Percentiles rank a stretch among this genome's conserved stretches.
These are phyloP conservation scores for Pterocles gutturalis DNA, from an alignment of 2,113 vertebrate species.

Conservation along the genomic window DNA sequence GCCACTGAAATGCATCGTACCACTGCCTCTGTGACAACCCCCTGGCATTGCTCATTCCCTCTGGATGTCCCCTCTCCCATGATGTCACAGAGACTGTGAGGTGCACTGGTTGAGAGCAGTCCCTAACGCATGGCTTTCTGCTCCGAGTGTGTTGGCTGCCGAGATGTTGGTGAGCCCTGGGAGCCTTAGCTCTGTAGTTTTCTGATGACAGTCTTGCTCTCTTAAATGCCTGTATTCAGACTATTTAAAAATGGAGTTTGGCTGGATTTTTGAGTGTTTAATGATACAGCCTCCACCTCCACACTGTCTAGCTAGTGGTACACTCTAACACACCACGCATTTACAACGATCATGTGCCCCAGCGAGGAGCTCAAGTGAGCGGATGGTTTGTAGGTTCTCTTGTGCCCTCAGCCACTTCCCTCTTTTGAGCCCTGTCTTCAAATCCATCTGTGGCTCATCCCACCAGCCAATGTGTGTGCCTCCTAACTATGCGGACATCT, in stretches of 20 bases:
- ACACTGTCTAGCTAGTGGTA: neutral
- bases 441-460: neutral
- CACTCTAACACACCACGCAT: neutral
- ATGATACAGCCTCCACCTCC: neutral
- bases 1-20: neutral
- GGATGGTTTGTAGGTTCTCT: neutral
- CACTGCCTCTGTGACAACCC: neutral
- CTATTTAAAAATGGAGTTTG: neutral
- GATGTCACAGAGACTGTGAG: neutral
- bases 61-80: neutral
- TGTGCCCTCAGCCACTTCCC: neutral
- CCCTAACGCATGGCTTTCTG: neutral
- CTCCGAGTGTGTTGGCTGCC: neutral
- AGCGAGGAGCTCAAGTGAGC: neutral
- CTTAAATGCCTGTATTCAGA: neutral
- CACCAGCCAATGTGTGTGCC: neutral
- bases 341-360: neutral
- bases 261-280: neutral
- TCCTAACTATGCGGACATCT: neutral
- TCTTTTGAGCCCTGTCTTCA: neutral
- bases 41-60: accelerated
- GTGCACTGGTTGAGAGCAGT: neutral
- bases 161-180: neutral
- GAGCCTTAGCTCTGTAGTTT: neutral
- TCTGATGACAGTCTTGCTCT: neutral